A percentile compares a stretch with the other conserved stretches of the same genome.
These are phyloP conservation scores for Cricetomys ansorgei DNA, from an alignment of 2,113 vertebrate species.

Conservation along the genomic window DNA sequence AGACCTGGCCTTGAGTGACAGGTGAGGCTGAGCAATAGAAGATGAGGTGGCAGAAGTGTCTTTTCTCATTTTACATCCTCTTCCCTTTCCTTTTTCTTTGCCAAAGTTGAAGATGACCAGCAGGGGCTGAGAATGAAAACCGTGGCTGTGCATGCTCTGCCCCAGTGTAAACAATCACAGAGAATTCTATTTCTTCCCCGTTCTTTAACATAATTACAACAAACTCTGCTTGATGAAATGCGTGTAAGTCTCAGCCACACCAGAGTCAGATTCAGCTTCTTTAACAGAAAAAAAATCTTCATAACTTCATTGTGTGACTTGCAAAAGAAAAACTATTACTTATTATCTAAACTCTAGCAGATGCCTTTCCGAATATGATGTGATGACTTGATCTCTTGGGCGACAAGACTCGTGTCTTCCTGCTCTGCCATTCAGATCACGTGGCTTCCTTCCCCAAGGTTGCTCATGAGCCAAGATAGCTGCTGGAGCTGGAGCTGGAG, in stretches of 20 bases:
- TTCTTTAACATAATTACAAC: neutral
- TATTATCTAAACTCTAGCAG: neutral
- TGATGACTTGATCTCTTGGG: neutral
- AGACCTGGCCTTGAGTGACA: neutral
- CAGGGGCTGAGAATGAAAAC: neutral
- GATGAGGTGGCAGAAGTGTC: neutral
- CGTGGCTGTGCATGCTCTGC: neutral
- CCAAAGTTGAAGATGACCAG: slow-evolving; percentile 20
- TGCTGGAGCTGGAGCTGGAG: neutral
- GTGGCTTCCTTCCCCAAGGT: neutral
- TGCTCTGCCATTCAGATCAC: neutral
- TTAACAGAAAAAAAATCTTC: neutral
- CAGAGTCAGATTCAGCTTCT: slow-evolving; percentile 24
- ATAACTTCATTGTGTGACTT: neutral
- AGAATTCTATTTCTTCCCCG: neutral
- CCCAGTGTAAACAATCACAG: neutral
- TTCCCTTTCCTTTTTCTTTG: neutral
- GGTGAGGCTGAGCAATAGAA: neutral
- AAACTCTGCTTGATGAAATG: slow-evolving; percentile 26
- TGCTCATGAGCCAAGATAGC: neutral
- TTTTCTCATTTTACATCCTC: neutral
- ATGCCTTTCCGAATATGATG: neutral
- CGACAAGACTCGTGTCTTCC: neutral
- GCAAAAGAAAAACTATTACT: neutral
- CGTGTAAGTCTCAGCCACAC: neutral